These are phyloP conservation scores for Plagiodera versicolora DNA, from an alignment of 2,888 invertebrate species.

Conservation along the genomic window DNA sequence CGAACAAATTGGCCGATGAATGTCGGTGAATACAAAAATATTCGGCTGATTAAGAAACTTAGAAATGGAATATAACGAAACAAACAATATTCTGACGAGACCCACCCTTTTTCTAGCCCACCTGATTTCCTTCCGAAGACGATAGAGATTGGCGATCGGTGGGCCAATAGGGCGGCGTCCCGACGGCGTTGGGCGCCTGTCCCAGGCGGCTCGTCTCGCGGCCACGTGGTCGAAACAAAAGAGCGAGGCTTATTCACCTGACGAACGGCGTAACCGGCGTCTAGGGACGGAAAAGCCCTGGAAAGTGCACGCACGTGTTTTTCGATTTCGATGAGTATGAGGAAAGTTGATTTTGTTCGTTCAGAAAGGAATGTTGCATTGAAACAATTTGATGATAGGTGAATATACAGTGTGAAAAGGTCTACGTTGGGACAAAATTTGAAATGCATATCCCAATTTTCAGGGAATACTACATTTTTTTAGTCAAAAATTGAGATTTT, in stretches of 20 bases:
- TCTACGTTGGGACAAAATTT: too few relatives aligned
- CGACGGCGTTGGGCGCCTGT: constrained; percentile 32
- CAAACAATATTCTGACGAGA: too few relatives aligned
- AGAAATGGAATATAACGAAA: too few relatives aligned
- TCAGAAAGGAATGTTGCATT: too few relatives aligned
- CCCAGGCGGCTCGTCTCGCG: constrained; percentile 48
- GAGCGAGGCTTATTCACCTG: constrained; percentile 43
- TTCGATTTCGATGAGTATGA: too few relatives aligned
- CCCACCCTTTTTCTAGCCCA: not conserved
- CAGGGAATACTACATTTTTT: too few relatives aligned
- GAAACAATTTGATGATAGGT: too few relatives aligned
- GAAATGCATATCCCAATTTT: too few relatives aligned
- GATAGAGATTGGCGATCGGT: constrained; percentile 46
- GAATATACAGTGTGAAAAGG: too few relatives aligned
- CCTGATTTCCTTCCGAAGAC: constrained; percentile 34
- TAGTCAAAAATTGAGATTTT: too few relatives aligned
- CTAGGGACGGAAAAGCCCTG: constrained; percentile 32
- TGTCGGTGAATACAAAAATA: constrained; percentile 32
- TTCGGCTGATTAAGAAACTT: constrained; percentile 19
- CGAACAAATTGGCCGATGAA: constrained; percentile 49
- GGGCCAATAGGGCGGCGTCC: constrained; percentile 41
- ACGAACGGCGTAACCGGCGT: constrained; percentile 2
- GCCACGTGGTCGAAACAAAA: constrained; percentile 52
- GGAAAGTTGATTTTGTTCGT: too few relatives aligned
- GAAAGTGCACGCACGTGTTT: too few relatives aligned